Evolutionary conservation across 2,797 vertebrate species (phyloP), one percentile per base, ranked within the genome.

Genomic region (Acipenser ruthenus): DNA sequence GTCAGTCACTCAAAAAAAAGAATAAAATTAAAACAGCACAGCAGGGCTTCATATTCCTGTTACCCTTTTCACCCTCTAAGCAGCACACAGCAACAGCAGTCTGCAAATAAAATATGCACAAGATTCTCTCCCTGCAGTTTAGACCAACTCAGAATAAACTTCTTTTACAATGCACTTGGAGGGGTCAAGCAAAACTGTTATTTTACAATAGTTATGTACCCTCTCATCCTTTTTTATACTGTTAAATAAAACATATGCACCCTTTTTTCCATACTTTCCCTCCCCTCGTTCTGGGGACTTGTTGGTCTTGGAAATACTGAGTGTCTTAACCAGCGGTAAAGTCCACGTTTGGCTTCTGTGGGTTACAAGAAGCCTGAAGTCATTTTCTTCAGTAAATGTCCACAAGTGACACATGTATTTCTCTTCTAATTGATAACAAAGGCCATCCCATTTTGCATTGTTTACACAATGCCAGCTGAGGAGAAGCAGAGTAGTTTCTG

Each of bases 171-270:
- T n/a, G 10, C 12, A 58, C 13, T 6, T 58, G 7, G 12, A 60
- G 67, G 52, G 68, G 71, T 68, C 69, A 67, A 74, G 12, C 13
- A 58, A 53, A 53, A 80, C 64, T 81, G 79, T 71, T 67, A 53
- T 69, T 77, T 80, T 84, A 87, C 79, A 83, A 69, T 67, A 82
- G 74, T 78, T 83, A 80, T 78, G 83, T 81, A 82, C 65, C 77
- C 69, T 83, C 55, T 37, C 23, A 37, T 23, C 23, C 23, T n/a
- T 58, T 58, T 78, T 79, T 71, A 66, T 79, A 81, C 77, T 78
- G 72, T 78, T 68, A 71, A 78, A 78, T 80, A 80, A 80, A 78
- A 85, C 81, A 80, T 82, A 74, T 80, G 82, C 71, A 74, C 69
- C 67, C 79, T 81, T 83, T 70, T 81, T 67, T 62, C 82, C 23